These are phyloP conservation scores for Agrenia bidenticulata DNA, from an alignment of 2,888 invertebrate genomes.

Conservation along the genomic window DNA sequence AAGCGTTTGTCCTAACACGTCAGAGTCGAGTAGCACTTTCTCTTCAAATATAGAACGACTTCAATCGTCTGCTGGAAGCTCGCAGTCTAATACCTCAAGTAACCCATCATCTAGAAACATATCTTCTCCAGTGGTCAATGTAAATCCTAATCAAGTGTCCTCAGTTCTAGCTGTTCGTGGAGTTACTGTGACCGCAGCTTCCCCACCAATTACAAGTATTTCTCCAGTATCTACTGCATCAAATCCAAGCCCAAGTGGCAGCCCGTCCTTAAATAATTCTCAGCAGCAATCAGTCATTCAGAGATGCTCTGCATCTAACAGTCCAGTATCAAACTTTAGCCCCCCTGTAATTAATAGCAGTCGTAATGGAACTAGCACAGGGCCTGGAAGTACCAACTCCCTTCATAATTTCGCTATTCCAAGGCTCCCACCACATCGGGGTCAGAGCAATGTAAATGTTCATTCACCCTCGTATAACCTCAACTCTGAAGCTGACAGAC, in stretches of 20 bases:
- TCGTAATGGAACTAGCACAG: not conserved
- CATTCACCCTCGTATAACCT: not conserved
- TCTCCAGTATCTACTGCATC: conserved; percentile 20
- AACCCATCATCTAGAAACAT: not conserved
- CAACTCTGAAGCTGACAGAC: conserved; percentile 34
- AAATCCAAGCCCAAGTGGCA: conserved; percentile 17
- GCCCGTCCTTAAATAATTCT: conserved; percentile 10
- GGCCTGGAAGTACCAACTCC: not conserved
- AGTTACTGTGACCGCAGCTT: conserved; percentile 49
- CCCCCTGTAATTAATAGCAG: conserved; percentile 18
- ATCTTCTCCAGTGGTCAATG: conserved; percentile 19
- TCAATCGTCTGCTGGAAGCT: not conserved
- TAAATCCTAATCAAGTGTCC: conserved; percentile 18
- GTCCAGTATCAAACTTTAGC: conserved; percentile 25
- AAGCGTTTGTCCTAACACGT: conserved; percentile 37
- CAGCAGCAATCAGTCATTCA: conserved; percentile 6
- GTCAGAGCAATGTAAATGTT: not conserved
- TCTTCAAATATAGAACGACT: not conserved
- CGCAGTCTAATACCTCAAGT: not conserved
- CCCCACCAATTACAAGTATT: conserved; percentile 28
- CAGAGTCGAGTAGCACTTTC: not conserved
- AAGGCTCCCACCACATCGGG: conserved; percentile 33
- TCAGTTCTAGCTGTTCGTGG: conserved; percentile 45
- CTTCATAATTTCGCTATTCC: conserved; percentile 46
- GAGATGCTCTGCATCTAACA: conserved; percentile 14